Conservation (phyloP, 2,113 vertebrate species). For the Cheirogaleus medius region DNA sequence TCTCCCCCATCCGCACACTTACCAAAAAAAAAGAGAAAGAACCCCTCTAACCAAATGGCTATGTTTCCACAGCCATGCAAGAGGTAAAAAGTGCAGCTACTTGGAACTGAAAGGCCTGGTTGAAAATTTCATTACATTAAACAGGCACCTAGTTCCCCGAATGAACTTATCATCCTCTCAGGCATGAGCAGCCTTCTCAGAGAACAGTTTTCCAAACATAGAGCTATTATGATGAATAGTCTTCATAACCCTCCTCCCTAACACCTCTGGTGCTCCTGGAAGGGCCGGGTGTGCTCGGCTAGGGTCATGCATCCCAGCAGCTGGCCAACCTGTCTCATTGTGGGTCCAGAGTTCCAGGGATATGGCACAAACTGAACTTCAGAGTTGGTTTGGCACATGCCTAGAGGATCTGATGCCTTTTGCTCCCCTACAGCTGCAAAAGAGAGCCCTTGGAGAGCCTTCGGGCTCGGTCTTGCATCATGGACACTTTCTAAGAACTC, state of each 20-base stretch:
- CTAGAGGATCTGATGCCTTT: background rate
- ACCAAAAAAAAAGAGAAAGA: background rate
- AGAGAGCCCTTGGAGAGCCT: background rate
- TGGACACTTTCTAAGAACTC: background rate
- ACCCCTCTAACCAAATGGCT: background rate
- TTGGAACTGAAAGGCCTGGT: background rate
- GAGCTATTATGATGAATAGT: background rate
- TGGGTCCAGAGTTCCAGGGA: background rate
- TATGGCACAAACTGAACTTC: background rate
- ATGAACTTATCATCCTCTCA: background rate
- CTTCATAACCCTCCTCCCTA: background rate
- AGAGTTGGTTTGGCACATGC: background rate
- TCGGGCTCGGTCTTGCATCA: background rate
- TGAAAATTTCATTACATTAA: conserved; percentile 35
- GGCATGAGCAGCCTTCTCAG: background rate
- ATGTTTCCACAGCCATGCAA: background rate
- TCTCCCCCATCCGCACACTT: background rate
- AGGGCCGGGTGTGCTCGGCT: background rate
- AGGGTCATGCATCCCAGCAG: background rate
- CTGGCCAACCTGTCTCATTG: background rate
- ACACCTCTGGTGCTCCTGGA: background rate
- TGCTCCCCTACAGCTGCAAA: background rate
- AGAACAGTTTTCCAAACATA: background rate
- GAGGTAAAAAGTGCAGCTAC: background rate
- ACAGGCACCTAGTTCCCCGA: background rate